phyloP scores from a whole-genome alignment of 2,888 invertebrate genomes.

The Drosophila leonis region DNA sequence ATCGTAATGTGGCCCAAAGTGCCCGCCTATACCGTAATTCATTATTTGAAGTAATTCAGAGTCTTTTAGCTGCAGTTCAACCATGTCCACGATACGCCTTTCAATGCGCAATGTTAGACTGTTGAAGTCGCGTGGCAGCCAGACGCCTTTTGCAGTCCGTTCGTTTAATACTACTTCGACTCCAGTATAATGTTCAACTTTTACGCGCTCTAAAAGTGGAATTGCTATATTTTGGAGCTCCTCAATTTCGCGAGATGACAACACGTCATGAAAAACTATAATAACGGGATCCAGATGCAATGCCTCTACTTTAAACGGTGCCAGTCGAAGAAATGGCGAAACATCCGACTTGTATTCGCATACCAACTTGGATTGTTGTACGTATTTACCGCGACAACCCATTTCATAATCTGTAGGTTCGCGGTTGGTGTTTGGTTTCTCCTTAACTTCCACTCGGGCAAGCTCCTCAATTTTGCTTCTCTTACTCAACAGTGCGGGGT shows the following conservation, averaged over 20 bases:
- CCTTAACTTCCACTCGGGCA: not conserved
- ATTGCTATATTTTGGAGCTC: conserved; percentile 60
- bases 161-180: not conserved
- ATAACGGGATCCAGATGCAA: conserved; percentile 65
- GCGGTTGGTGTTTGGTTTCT: not conserved
- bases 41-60: conserved; percentile 77
- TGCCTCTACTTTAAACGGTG: conserved; percentile 80
- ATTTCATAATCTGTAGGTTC: conserved; percentile 23
- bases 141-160: conserved; percentile 77
- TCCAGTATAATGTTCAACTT: conserved; percentile 15
- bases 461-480: not conserved
- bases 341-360: conserved; percentile 63
- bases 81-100: conserved; percentile 75
- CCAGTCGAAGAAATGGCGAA: conserved; percentile 69
- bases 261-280: conserved; percentile 75
- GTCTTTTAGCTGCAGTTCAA: conserved; percentile 61
- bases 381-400: conserved; percentile 75
- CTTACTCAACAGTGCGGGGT: conserved; percentile 32
- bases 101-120: conserved; percentile 54
- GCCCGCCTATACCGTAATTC: conserved; percentile 82
- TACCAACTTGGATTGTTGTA: conserved; percentile 41
- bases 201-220: conserved; percentile 65
- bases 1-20: conserved; percentile 76
- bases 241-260: conserved; percentile 70
- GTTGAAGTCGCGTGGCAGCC: conserved; percentile 62